These are phyloP conservation scores for Drosophila chauvacae DNA, from an alignment of 1,140 invertebrate genomes.

Conservation along the genomic window DNA sequence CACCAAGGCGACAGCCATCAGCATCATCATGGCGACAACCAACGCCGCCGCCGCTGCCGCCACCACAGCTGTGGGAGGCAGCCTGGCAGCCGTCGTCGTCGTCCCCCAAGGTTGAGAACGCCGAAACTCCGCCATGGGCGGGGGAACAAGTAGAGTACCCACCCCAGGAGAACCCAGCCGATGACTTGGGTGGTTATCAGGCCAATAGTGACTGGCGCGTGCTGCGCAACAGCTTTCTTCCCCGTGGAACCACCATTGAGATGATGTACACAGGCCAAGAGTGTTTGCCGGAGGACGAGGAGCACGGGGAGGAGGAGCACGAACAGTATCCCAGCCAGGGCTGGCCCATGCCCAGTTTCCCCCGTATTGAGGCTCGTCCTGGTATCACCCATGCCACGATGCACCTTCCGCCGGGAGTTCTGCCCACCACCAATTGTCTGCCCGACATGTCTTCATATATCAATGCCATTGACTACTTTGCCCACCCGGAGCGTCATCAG, in stretches of 20 bases:
- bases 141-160: not conserved
- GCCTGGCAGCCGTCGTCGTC: not conserved
- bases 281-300: not conserved
- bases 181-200: not conserved
- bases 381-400: constrained; percentile 21
- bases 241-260: constrained; percentile 17
- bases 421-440: constrained; percentile 8
- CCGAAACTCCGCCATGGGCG: not conserved
- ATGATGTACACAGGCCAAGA: constrained; percentile 33
- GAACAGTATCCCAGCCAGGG: not conserved
- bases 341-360: not conserved
- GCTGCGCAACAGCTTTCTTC: constrained; percentile 17
- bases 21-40: not conserved
- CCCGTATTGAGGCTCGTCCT: constrained; percentile 15
- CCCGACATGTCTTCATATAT: constrained; percentile 30
- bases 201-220: constrained; percentile 25
- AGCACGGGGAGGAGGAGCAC: not conserved
- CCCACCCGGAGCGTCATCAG: constrained; percentile 13
- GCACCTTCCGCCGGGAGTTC: constrained; percentile 22
- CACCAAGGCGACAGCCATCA: not conserved
- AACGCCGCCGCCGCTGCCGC: not conserved
- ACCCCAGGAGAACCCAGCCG: not conserved
- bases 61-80: not conserved
- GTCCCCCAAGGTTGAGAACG: too few species aligned
- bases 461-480: constrained; percentile 24